Conservation (phyloP, 2,888 invertebrate genomes). For the Erebia palarica region DNA sequence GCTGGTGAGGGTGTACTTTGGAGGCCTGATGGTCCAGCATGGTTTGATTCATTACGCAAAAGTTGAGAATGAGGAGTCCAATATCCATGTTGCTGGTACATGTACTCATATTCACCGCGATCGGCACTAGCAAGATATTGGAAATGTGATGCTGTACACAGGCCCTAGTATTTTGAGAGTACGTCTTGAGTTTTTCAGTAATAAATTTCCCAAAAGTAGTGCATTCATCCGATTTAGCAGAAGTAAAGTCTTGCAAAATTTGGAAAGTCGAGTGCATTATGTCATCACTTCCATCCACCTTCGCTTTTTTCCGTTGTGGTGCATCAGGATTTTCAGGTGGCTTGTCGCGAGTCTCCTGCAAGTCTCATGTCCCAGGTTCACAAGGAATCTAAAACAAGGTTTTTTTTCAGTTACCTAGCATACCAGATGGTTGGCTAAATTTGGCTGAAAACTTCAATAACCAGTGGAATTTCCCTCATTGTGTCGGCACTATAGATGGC, state of each 20-base stretch:
- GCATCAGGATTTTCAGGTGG: background rate
- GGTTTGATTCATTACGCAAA: background rate
- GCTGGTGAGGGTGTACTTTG: background rate
- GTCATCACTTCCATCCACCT: background rate
- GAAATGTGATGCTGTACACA: background rate
- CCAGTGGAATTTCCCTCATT: too few relatives aligned
- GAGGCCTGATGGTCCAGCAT: conserved; percentile 1
- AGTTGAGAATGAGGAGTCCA: background rate
- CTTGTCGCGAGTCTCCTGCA: too few relatives aligned
- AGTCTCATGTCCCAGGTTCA: too few relatives aligned
- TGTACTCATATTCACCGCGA: background rate
- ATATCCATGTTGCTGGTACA: conserved; percentile 1
- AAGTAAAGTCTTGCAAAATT: conserved; percentile 1
- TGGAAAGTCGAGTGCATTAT: conserved; percentile 1
- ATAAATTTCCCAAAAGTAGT: conserved; percentile 1
- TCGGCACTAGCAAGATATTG: background rate
- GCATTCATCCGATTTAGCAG: conserved; percentile 1
- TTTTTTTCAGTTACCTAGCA: too few relatives aligned
- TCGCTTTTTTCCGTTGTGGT: conserved; percentile 1
- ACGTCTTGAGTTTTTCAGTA: conserved; percentile 1
- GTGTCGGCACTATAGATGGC: too few relatives aligned
- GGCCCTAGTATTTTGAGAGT: background rate
- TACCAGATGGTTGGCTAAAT: too few relatives aligned
- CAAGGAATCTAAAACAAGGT: too few relatives aligned
- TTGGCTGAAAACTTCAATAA: too few relatives aligned